These are phyloP conservation scores for Euphysa ruthae DNA, from an alignment of 30 jellyfish, hydroid and myxozoan species.

Conservation along the genomic window DNA sequence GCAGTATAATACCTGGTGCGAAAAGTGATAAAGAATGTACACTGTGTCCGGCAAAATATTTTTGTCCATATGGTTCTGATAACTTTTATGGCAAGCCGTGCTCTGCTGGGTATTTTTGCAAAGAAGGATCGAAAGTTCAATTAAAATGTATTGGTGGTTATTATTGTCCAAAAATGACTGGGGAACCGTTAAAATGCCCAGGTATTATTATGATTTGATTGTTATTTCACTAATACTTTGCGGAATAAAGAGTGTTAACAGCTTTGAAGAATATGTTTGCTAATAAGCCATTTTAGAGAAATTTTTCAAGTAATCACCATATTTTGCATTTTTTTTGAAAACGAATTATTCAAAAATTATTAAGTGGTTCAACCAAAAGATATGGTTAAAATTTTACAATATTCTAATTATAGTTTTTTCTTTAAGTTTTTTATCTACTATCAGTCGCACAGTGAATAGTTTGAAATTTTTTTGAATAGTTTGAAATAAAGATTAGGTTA, in stretches of 20 bases:
- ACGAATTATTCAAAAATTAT: too few species aligned
- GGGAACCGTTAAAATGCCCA: slow-evolving; percentile 59
- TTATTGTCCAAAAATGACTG: slow-evolving; percentile 86
- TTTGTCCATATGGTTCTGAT: slow-evolving; percentile 82
- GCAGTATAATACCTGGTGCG: slow-evolving; percentile 74
- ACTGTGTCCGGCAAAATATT: slow-evolving; percentile 76
- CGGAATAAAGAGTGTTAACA: background rate
- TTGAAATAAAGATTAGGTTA: too few species aligned
- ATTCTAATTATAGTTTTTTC: too few species aligned
- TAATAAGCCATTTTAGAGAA: too few species aligned
- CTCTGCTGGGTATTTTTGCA: slow-evolving; percentile 54
- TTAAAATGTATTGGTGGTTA: slow-evolving; percentile 73
- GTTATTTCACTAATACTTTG: background rate
- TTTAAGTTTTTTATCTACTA: too few species aligned
- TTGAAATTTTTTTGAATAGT: too few species aligned
- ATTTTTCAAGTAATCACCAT: too few species aligned
- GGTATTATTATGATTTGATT: too few species aligned
- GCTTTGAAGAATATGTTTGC: background rate
- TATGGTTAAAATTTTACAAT: too few species aligned
- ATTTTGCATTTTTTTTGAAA: too few species aligned
- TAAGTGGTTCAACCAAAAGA: too few species aligned
- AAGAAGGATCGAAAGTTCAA: slow-evolving; percentile 63
- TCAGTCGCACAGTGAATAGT: too few species aligned
- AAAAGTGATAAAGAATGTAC: slow-evolving; percentile 55
- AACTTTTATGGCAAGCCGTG: slow-evolving; percentile 89